A percentile compares a stretch with the other conserved stretches of the same genome.
Conservation (phyloP, 2,113 vertebrate genomes). For the Bombycilla garrulus region DNA sequence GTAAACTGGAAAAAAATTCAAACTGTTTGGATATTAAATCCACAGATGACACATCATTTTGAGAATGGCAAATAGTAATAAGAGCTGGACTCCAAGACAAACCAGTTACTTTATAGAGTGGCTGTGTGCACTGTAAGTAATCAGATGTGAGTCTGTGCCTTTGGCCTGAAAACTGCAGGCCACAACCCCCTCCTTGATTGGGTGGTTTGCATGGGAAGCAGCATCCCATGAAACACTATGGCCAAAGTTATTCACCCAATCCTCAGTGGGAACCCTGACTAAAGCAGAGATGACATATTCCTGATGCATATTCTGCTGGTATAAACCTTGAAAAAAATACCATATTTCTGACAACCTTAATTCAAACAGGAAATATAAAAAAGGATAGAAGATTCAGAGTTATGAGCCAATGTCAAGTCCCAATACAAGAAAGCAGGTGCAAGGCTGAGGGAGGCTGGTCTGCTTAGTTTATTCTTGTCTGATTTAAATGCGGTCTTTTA, state of each 20-base stretch:
- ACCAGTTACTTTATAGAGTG: background rate
- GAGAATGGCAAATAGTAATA: background rate
- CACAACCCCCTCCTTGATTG: background rate
- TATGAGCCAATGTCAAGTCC: background rate
- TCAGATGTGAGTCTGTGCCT: background rate
- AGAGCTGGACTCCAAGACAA: background rate
- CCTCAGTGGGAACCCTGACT: background rate
- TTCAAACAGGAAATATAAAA: background rate
- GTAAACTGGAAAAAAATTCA: background rate
- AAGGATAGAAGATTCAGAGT: background rate
- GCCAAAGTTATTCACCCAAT: background rate
- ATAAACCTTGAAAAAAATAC: background rate
- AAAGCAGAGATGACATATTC: background rate
- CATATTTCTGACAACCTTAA: background rate
- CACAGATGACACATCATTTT: background rate
- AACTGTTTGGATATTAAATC: background rate
- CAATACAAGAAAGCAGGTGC: background rate
- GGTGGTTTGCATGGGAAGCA: background rate
- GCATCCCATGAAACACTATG: background rate
- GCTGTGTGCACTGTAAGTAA: background rate
- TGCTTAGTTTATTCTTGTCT: background rate
- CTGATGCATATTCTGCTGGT: background rate
- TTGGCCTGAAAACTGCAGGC: background rate
- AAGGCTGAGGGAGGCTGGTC: background rate
- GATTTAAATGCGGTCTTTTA: background rate